phyloP scores from a whole-genome alignment of 2,113 vertebrate genomes.

The Gymnocephalus cernua region DNA sequence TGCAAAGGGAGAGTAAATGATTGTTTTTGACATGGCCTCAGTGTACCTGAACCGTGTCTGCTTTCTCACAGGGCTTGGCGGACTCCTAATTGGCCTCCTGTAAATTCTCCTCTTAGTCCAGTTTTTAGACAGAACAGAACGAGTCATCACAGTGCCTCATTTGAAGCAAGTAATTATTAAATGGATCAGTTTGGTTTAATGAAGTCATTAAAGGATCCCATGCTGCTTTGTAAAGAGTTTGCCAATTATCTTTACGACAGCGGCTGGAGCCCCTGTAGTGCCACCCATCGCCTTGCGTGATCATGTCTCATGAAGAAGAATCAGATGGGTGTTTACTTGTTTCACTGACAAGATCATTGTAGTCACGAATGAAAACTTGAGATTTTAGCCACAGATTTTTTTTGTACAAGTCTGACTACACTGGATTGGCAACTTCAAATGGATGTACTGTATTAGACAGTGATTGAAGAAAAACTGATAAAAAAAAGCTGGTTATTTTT shows the following conservation, averaged over 20 bases:
- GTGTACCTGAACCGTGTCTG: background rate
- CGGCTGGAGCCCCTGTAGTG: slow-evolving; percentile 7
- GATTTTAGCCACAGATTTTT: background rate
- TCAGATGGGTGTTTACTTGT: background rate
- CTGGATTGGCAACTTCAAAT: background rate
- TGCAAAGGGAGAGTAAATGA: slow-evolving; percentile 3
- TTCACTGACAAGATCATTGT: background rate
- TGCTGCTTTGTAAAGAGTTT: slow-evolving; percentile 39
- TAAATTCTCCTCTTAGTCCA: slow-evolving; percentile 63
- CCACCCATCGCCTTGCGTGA: background rate
- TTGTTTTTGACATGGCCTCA: slow-evolving; percentile 19
- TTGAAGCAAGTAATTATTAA: slow-evolving; percentile 41
- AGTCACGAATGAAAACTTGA: background rate
- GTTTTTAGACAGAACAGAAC: slow-evolving; percentile 27
- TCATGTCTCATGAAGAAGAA: background rate
- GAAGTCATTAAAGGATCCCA: slow-evolving; percentile 47
- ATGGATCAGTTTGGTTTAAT: slow-evolving; percentile 50
- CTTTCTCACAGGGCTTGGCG: slow-evolving; percentile 34
- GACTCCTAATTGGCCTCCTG: slow-evolving; percentile 53
- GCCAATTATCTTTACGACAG: slow-evolving; percentile 29
- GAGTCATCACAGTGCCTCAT: slow-evolving; percentile 12
- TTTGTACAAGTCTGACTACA: background rate
- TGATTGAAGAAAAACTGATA: too few species aligned
- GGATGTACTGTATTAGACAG: background rate
- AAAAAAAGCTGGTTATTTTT: too few species aligned